Base-by-base conservation (phyloP, 2,113 vertebrate genomes). In the Macrotus californicus region DNA sequence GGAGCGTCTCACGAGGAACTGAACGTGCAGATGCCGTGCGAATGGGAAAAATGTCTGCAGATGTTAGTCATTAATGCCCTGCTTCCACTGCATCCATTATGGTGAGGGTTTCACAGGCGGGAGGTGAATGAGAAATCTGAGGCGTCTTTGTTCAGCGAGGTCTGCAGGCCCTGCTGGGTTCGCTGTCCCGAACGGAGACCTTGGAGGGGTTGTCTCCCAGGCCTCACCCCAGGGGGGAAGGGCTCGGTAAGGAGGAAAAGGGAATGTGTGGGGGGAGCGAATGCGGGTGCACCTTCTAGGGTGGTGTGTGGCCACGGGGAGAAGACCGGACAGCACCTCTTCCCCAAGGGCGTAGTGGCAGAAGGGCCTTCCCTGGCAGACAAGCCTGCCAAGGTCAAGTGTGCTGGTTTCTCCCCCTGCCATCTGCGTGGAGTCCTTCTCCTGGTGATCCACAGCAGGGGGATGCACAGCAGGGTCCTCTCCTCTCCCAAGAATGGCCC, bases 181-280 rank as follows among this genome's bases (percentile, higher is more conserved):
- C 64, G 18, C 48, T 80, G 39, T 56, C 14, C 14, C 10, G 41
- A n/a, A 26, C 3, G 59, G 67, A 67, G 75, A 81, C 18, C 15
- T 3, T 8, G 6, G 31, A 52, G 72, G 36, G 77, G 93, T 82
- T 88, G 95, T 81, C 94, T 90, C 59, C 7, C 43, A 91, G 72
- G 90, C 66, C 29, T 85, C 43, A 59, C 52, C 43, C 11, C 19
- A 77, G 22, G 72, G 66, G 15, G 77, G 72, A 75, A 50, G 61
- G 48, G 50, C 50, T 48, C 89, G 15, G 59, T 24, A 66, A 52
- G 36, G 76, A 46, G 54, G 24, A 36, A 64, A 86, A 59, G 36
- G 50, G 18, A 48, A 14, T 13, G n/a, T 13, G 34, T 29, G 18
- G 16, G 16, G 46, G 81, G 64, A 12, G 54, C 54, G 5, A 6